phyloP scores from a whole-genome alignment of 2,797 vertebrate genomes.

The Microhierax caerulescens region DNA sequence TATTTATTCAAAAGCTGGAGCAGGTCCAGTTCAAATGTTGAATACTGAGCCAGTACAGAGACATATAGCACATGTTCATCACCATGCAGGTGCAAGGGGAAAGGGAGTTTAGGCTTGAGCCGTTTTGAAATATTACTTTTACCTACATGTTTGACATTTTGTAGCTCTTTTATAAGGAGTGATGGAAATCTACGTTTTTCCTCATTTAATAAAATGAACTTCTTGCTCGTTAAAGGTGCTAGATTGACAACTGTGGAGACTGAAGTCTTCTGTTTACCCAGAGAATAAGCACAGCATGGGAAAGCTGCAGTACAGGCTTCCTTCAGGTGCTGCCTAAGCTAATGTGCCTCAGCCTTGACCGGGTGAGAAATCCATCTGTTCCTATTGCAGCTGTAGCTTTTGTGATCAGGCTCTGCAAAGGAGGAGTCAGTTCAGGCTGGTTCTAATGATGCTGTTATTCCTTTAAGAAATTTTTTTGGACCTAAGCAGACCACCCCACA shows the following conservation, averaged over 20 bases:
- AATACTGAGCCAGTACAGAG: constrained; percentile 24
- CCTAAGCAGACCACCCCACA: constrained; percentile 32
- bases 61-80: constrained; percentile 1
- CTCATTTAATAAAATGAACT: not conserved
- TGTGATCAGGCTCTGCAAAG: not conserved
- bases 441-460: not conserved
- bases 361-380: not conserved
- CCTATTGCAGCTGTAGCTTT: not conserved
- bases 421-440: not conserved
- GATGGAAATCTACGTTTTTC: constrained; percentile 33
- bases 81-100: constrained; percentile 44
- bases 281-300: not conserved
- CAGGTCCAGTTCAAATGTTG: constrained; percentile 26
- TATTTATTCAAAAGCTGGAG: constrained; percentile 58
- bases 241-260: not conserved
- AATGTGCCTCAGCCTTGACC: not conserved
- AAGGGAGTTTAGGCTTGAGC: constrained; percentile 12
- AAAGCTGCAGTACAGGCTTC: not conserved
- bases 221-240: constrained; percentile 6
- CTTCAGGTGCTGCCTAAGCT: not conserved
- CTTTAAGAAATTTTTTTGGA: not conserved
- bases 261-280: constrained; percentile 33
- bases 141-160: constrained; percentile 40
- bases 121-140: constrained; percentile 29
- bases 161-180: constrained; percentile 38